These are phyloP conservation scores for Hypselothyrea guttata DNA, from an alignment of 2,888 invertebrate species.

Conservation along the genomic window DNA sequence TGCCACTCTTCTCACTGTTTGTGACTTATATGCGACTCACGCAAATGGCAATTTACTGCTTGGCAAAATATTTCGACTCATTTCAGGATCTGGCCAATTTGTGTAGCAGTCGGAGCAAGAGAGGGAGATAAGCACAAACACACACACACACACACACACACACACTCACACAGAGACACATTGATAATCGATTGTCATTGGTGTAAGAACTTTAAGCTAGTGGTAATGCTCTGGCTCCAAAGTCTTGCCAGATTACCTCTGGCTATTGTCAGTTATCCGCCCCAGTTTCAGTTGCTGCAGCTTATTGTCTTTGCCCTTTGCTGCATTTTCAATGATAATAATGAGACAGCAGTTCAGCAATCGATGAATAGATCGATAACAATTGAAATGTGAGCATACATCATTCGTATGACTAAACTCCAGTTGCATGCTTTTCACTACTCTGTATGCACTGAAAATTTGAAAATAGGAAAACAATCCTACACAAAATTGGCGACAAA, in stretches of 20 bases:
- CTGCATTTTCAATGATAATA: conserved; percentile 11
- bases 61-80: conserved; percentile 26
- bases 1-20: conserved; percentile 1
- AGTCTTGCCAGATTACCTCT: too few relatives aligned
- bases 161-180: background rate
- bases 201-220: conserved; percentile 2
- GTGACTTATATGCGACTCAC: conserved; percentile 21
- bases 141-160: background rate
- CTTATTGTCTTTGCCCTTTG: conserved; percentile 24
- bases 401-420: background rate
- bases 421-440: background rate
- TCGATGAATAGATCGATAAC: background rate
- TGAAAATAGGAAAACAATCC: too few relatives aligned
- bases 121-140: background rate
- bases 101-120: conserved; percentile 3
- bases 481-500: too few relatives aligned
- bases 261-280: too few relatives aligned
- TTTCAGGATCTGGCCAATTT: conserved; percentile 21
- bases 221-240: background rate
- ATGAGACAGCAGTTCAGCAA: background rate
- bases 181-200: conserved; percentile 24
- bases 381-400: background rate
- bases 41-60: conserved; percentile 45
- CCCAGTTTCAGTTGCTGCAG: background rate
- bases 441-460: too few relatives aligned